Evolutionary conservation across 2,888 invertebrate genomes (phyloP).

Genomic region (Deilephila elpenor): DNA sequence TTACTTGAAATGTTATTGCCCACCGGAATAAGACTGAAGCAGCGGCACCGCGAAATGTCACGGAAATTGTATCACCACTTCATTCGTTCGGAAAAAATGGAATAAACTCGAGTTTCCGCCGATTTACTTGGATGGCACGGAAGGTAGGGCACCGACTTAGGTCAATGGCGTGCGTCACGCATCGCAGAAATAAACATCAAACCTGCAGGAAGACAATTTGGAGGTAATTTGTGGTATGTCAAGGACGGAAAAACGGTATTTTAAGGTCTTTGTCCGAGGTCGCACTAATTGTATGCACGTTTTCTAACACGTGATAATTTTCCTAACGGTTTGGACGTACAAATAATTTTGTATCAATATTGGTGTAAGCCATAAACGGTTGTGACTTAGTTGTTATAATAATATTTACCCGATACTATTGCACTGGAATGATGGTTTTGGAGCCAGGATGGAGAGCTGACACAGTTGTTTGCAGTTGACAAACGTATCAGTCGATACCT

Average conservation of each 20-base stretch:
- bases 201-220: background rate
- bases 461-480: too few species aligned
- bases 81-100: slow-evolving; percentile 19
- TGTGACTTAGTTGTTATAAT: too few species aligned
- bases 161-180: slow-evolving; percentile 33
- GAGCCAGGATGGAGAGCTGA: too few species aligned
- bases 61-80: slow-evolving; percentile 12
- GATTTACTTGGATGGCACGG: background rate
- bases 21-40: background rate
- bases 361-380: too few species aligned
- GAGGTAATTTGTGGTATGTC: background rate
- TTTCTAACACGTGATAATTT: background rate
- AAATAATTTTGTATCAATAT: too few species aligned
- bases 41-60: background rate
- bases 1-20: background rate
- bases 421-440: too few species aligned
- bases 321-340: too few species aligned
- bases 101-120: slow-evolving; percentile 20
- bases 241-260: background rate
- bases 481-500: too few species aligned
- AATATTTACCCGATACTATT: too few species aligned
- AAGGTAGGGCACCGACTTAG: slow-evolving; percentile 5
- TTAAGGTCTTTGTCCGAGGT: background rate
- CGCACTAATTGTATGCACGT: background rate
- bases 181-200: background rate